Conservation (phyloP, 1,140 invertebrate species). For the Euwallacea fornicatus region DNA sequence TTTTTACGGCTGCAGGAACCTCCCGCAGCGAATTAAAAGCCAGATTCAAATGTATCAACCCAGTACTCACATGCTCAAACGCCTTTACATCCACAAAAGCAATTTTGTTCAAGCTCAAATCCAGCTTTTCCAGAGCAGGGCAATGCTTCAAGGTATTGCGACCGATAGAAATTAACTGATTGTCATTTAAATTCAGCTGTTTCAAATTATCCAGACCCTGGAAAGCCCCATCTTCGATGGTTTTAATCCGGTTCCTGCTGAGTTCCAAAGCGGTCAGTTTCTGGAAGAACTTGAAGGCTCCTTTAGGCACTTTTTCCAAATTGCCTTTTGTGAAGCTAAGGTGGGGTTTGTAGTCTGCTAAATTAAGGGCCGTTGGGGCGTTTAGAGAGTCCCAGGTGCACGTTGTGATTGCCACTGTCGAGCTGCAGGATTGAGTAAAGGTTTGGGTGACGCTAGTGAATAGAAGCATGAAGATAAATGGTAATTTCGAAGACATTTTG, state of each 20-base stretch:
- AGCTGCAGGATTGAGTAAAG: slow-evolving; percentile 21
- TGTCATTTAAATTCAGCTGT: slow-evolving; percentile 38
- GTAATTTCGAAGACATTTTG: no score
- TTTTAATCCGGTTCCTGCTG: slow-evolving; percentile 32
- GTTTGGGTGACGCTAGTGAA: background rate
- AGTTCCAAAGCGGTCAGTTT: slow-evolving; percentile 28
- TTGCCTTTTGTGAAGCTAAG: slow-evolving; percentile 13
- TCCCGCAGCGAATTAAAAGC: slow-evolving; percentile 28
- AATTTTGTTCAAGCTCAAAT: slow-evolving; percentile 40
- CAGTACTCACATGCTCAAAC: slow-evolving; percentile 21
- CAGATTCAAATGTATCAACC: slow-evolving; percentile 25
- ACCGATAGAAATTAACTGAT: slow-evolving; percentile 27
- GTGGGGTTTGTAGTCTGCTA: slow-evolving; percentile 32
- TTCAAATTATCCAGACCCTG: slow-evolving; percentile 21
- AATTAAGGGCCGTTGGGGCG: slow-evolving; percentile 13
- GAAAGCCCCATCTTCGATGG: slow-evolving; percentile 31
- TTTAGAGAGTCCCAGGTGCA: slow-evolving; percentile 22
- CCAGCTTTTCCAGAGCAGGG: slow-evolving; percentile 30
- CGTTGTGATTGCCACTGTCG: slow-evolving; percentile 28
- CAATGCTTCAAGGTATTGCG: slow-evolving; percentile 25
- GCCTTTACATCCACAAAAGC: slow-evolving; percentile 19
- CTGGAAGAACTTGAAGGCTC: slow-evolving; percentile 23
- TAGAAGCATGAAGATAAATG: no score
- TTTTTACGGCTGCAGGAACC: slow-evolving; percentile 28
- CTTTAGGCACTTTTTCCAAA: slow-evolving; percentile 18